Evolutionary conservation across 1,140 invertebrate species (phyloP).

Genomic region (Agrilus planipennis): DNA sequence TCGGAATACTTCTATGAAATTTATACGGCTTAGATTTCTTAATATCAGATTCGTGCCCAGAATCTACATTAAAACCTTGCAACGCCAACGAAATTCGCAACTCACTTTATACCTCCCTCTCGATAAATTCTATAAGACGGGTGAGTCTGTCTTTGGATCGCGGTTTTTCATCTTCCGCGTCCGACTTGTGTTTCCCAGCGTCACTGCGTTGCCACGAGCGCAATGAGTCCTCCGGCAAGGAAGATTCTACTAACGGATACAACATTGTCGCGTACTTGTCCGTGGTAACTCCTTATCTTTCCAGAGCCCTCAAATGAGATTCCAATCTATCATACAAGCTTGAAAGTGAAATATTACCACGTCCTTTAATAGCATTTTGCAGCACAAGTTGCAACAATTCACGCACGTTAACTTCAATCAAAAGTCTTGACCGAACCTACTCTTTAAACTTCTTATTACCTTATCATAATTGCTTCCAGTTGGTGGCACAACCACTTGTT

Average conservation of each 20-base stretch:
- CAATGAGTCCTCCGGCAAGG: conserved; percentile 22
- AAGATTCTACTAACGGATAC: conserved; percentile 22
- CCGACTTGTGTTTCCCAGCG: not conserved
- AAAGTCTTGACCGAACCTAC: not conserved
- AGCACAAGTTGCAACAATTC: not conserved
- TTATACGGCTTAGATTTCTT: not conserved
- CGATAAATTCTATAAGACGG: not conserved
- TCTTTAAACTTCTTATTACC: too few relatives aligned
- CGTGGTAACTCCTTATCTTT: not conserved
- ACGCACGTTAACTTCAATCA: not conserved
- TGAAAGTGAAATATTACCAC: not conserved
- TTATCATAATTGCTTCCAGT: conserved; percentile 8
- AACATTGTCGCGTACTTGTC: conserved; percentile 14
- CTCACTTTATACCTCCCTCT: not conserved
- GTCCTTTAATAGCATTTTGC: not conserved
- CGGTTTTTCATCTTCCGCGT: not conserved
- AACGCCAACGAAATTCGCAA: not conserved
- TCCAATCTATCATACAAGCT: not conserved
- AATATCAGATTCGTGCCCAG: not conserved
- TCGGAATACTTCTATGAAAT: not conserved
- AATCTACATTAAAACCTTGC: not conserved
- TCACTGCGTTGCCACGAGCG: conserved; percentile 20
- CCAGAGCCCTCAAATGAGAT: not conserved
- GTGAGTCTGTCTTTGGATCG: not conserved
- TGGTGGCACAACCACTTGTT: conserved; percentile 12